Conservation (phyloP, 2,888 invertebrate genomes). For the Cataglyphis altisquamis region DNA sequence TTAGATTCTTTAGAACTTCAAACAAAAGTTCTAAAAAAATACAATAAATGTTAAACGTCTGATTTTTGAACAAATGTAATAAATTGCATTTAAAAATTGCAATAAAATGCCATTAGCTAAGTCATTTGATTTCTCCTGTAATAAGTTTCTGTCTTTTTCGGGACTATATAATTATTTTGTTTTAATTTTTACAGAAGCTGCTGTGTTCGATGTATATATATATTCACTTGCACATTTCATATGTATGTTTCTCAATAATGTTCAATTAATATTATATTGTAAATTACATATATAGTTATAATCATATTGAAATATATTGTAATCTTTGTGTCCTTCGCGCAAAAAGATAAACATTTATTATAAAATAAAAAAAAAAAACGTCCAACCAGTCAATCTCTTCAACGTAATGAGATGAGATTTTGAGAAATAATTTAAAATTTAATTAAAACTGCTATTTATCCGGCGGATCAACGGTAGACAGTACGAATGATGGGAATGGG, state of each 20-base stretch:
- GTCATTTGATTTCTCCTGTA: not conserved
- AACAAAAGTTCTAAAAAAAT: not conserved
- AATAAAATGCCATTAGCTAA: not conserved
- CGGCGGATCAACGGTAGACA: constrained; percentile 59
- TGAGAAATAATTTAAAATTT: constrained; percentile 75
- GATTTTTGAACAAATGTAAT: not conserved
- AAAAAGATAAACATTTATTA: constrained; percentile 33
- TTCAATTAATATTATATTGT: not conserved
- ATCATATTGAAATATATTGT: not conserved
- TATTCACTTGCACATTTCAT: not conserved
- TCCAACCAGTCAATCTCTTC: constrained; percentile 36
- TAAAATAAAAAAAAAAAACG: not conserved
- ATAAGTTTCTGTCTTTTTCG: not conserved
- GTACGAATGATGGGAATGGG: constrained; percentile 36
- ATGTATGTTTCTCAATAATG: constrained; percentile 11
- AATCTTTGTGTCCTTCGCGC: not conserved
- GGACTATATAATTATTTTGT: not conserved
- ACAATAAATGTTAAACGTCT: not conserved
- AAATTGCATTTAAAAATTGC: not conserved
- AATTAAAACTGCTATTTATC: constrained; percentile 78
- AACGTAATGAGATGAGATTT: constrained; percentile 22
- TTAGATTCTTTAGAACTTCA: not conserved
- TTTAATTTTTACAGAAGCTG: not conserved
- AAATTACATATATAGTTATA: not conserved
- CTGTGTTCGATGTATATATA: not conserved